phyloP scores from a whole-genome alignment of 2,888 invertebrate genomes.

The Dioctria rufipes region DNA sequence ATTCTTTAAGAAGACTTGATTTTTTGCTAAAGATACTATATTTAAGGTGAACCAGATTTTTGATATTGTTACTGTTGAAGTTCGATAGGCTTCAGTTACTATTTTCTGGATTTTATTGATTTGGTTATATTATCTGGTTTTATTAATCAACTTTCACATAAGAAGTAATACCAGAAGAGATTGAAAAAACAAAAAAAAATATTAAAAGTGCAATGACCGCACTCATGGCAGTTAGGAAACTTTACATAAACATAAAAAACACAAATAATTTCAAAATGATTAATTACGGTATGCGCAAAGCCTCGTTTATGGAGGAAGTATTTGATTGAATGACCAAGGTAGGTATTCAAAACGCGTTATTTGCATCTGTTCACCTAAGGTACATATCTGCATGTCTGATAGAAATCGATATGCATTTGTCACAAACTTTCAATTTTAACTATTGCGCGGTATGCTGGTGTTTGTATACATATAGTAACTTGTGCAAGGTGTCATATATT shows the following conservation, averaged over 20 bases:
- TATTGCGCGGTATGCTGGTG: too few relatives aligned
- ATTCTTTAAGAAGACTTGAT: too few relatives aligned
- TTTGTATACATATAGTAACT: too few relatives aligned
- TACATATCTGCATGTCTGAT: background rate
- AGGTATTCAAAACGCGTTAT: background rate
- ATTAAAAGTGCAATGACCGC: conserved; percentile 20
- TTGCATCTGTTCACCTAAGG: background rate
- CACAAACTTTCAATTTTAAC: conserved; percentile 4
- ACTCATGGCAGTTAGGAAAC: conserved; percentile 18
- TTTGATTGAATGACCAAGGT: background rate
- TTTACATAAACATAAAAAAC: background rate
- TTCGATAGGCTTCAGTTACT: too few relatives aligned
- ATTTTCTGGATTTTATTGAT: too few relatives aligned
- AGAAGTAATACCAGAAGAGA: too few relatives aligned
- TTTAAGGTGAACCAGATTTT: too few relatives aligned
- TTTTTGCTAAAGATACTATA: too few relatives aligned
- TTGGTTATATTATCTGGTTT: too few relatives aligned
- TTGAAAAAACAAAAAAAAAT: background rate
- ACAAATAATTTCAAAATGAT: conserved; percentile 29
- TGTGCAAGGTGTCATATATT: too few relatives aligned
- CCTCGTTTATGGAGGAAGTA: conserved; percentile 34
- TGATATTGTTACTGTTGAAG: too few relatives aligned
- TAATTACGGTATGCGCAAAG: conserved; percentile 9
- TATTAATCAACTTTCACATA: background rate
- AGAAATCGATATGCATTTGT: conserved; percentile 11